Percentiles rank a stretch among this genome's conserved stretches.
Conservation (phyloP, 1,140 invertebrate genomes). For the Drosophila malerkotliana region DNA sequence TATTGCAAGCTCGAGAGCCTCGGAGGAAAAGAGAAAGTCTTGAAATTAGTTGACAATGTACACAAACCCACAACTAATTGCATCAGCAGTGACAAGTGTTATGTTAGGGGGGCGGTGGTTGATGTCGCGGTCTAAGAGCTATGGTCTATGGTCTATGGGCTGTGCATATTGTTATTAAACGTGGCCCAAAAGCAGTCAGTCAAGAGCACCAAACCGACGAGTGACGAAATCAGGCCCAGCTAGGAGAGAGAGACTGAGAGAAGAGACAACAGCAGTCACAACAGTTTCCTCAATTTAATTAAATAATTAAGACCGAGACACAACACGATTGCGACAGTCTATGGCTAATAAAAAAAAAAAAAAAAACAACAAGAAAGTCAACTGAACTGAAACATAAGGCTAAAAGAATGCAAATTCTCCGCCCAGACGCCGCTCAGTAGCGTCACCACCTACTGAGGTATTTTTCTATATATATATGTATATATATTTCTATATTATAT, state of each 20-base stretch:
- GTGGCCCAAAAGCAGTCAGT: constrained; percentile 33
- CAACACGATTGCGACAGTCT: constrained; percentile 32
- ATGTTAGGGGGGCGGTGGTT: too few species aligned
- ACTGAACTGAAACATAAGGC: constrained; percentile 26
- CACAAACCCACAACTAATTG: constrained; percentile 41
- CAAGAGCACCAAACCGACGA: constrained; percentile 26
- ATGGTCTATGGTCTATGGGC: not conserved
- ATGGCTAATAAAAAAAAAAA: constrained; percentile 68
- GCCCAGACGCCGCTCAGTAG: constrained; percentile 9
- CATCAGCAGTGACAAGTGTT: constrained; percentile 40
- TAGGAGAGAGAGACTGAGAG: constrained; percentile 4
- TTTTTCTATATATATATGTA: constrained; percentile 4
- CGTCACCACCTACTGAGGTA: constrained; percentile 38
- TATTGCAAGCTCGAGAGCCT: constrained; percentile 4
- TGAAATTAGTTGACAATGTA: constrained; percentile 46
- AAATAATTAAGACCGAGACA: constrained; percentile 67
- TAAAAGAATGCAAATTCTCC: constrained; percentile 53
- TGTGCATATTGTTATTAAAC: constrained; percentile 47
- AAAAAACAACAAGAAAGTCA: constrained; percentile 12
- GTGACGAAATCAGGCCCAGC: not conserved
- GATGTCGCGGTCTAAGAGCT: too few species aligned
- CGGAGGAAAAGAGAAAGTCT: constrained; percentile 34
- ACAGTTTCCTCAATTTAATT: constrained; percentile 75
- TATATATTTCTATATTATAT: not conserved
- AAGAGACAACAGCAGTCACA: constrained; percentile 43